Evolutionary conservation across 1,140 invertebrate species (phyloP), one percentile per base, ranked within the genome.

Genomic region (Camponotus vicinus): DNA sequence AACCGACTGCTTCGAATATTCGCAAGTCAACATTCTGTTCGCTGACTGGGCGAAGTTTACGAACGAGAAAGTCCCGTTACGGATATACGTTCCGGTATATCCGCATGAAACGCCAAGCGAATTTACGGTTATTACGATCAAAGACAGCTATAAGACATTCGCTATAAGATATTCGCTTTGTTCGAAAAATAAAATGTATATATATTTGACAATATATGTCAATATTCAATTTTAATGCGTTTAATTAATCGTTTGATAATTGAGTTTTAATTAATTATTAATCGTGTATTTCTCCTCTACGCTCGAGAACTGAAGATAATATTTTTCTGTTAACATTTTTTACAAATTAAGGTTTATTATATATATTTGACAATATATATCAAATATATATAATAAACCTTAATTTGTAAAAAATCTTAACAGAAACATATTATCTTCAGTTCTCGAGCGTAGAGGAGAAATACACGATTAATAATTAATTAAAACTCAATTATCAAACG

Each of bases 81-180:
- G 71, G 59, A 85, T 49, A 86, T 37, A 42, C 5, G 8, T 75
- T 61, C 69, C 2, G 34, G 5, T 27, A 66, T 55, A 34, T 86
- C 42, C 37, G 6, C n/a, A 76, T 32, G 63, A 55, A 89, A 77
- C 70, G 59, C 86, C 42, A 55, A 69, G 66, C 21, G 34, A 90
- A 86, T 89, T 89, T 89, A 89, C 83, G 88, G 63, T 89, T 89
- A 89, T 89, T 82, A 89, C 83, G 37, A 70, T 59, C 70, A 87
- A 42, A 70, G 27, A 1, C 0, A 27, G 52, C 52, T 70, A 21
- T 42, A 15, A 21, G 71, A 83, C 89, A 88, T 27, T 27, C 27
- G 27, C 1, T 27, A 27, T 27, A 27, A 27, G 88, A 90, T 89
- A 85, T 70, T 70, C 57, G 49, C 70, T 89, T 77, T 13, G 77